phyloP scores from a whole-genome alignment of 2,113 vertebrate species.

The Rostratula benghalensis region DNA sequence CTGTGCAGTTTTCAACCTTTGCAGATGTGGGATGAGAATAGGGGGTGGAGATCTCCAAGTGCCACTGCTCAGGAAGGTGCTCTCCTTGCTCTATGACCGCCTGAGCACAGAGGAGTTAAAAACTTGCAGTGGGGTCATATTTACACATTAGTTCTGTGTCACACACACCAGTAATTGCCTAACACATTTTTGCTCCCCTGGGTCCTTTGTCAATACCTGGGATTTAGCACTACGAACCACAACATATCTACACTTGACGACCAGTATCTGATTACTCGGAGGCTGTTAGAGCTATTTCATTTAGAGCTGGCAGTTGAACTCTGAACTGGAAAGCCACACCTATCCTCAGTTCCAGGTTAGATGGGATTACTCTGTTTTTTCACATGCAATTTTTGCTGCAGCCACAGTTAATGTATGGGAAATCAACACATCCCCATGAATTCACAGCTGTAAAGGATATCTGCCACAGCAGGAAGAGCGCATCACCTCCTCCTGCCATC shows the following conservation, averaged over 20 bases:
- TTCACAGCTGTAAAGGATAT: neutral
- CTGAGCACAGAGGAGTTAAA: neutral
- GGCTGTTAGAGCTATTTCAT: neutral
- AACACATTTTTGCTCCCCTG: fast-evolving
- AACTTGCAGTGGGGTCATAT: neutral
- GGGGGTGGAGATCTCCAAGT: neutral
- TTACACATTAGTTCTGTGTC: neutral
- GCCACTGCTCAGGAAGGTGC: neutral
- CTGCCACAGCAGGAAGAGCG: fast-evolving
- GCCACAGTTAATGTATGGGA: neutral
- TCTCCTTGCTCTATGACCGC: neutral
- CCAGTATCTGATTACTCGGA: neutral
- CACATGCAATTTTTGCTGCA: neutral
- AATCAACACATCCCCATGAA: neutral
- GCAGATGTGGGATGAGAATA: neutral
- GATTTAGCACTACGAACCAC: neutral
- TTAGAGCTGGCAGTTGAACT: neutral
- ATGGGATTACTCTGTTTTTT: neutral
- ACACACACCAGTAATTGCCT: fast-evolving
- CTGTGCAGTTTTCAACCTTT: neutral
- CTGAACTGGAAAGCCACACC: neutral
- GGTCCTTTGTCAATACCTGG: neutral
- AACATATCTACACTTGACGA: fast-evolving
- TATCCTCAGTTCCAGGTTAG: neutral
- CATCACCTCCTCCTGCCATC: neutral